Evolutionary conservation across 2,888 invertebrate genomes (phyloP), one percentile per base, ranked within the genome.

Genomic region (Escarpia spicata): DNA sequence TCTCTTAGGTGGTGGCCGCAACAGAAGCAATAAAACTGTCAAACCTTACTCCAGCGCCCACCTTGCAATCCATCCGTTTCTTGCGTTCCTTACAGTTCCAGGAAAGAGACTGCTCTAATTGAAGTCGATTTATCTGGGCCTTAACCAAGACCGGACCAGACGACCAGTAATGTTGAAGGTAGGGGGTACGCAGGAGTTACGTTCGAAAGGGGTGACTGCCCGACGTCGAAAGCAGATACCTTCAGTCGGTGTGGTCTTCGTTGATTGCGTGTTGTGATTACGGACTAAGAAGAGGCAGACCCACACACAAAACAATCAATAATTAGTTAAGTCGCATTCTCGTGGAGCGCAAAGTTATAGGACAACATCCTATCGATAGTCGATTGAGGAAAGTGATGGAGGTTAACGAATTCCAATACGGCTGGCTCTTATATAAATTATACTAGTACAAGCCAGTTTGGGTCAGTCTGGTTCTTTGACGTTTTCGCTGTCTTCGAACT

Each of bases 1-100:
- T 75, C 75, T 75, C n/a, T 26, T n/a, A 26, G 75, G 75, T 75
- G 26, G 75, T 3, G 26, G 26, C 75, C 26, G 75, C 75, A 75
- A 26, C 75, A 75, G 26, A 75, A 75, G 75, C 75, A 75, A 75
- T 75, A 75, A 75, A 75, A 75, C 75, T 75, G 75, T 75, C 75
- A 75, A 75, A 26, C 75, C 75, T n/a, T 75, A 26, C 75, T 75
- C 75, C 75, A 75, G 75, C 75, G 6, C 26, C 75, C 75, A 75
- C 26, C 75, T 75, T 26, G n/a, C 75, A 75, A 75, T 75, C 75
- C 26, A 75, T n/a, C 19, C n/a, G n/a, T 75, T 75, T 75, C 75
- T 75, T 75, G 26, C 75, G 26, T 75, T 75, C n/a, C 75, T 75
- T 2, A 26, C 75, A 4, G 75, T 75, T 75, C 75, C 75, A n/a